phyloP scores from a whole-genome alignment of 1,140 invertebrate species.

The Macrosteles quadrilineatus region DNA sequence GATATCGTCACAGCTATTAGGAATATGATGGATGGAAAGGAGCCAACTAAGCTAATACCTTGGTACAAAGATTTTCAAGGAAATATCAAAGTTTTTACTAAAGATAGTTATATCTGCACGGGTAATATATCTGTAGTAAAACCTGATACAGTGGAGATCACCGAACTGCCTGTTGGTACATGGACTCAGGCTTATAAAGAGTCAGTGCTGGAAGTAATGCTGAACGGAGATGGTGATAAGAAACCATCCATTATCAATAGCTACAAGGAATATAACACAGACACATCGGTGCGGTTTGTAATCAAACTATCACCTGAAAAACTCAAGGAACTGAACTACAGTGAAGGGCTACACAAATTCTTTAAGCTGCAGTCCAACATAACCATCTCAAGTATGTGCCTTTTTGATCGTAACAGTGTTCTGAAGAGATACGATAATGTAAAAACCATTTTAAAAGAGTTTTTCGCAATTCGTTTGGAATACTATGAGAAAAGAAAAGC shows the following conservation, averaged over 20 bases:
- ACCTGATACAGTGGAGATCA: constrained; percentile 88
- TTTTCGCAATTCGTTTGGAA: not conserved
- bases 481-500: not conserved
- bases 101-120: constrained; percentile 72
- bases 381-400: constrained; percentile 45
- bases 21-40: constrained; percentile 79
- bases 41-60: constrained; percentile 71
- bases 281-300: constrained; percentile 80
- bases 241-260: constrained; percentile 77
- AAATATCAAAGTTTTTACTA: constrained; percentile 74
- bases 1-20: constrained; percentile 87
- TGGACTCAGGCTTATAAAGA: constrained; percentile 99
- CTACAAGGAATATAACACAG: constrained; percentile 92
- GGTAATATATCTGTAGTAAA: constrained; percentile 85
- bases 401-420: not conserved
- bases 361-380: constrained; percentile 90
- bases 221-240: constrained; percentile 62
- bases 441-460: not conserved
- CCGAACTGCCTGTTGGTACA: constrained; percentile 88
- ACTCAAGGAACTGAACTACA: constrained; percentile 74
- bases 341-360: constrained; percentile 89
- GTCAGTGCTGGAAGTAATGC: constrained; percentile 83
- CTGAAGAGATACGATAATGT: not conserved
- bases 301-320: constrained; percentile 72
- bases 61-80: constrained; percentile 95